These are phyloP conservation scores for Agrotis segetum DNA, from an alignment of 2,888 invertebrate species.

Conservation along the genomic window DNA sequence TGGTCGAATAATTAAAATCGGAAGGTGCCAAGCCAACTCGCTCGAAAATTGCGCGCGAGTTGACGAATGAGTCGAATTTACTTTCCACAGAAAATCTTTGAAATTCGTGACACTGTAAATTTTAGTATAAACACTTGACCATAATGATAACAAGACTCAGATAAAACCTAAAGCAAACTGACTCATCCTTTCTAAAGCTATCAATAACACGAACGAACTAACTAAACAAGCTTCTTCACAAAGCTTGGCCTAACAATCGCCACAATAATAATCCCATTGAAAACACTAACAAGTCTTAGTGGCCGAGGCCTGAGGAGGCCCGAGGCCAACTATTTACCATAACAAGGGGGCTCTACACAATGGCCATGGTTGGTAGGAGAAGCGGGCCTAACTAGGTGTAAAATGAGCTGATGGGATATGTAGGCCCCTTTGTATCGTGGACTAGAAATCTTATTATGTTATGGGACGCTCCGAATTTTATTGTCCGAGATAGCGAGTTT, in stretches of 20 bases:
- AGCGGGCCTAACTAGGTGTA: slow-evolving; percentile 85
- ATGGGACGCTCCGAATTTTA: slow-evolving; percentile 41
- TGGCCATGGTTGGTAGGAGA: slow-evolving; percentile 64
- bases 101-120: too few relatives aligned
- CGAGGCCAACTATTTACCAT: slow-evolving; percentile 83
- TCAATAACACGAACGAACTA: slow-evolving; percentile 38
- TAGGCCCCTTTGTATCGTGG: slow-evolving; percentile 68
- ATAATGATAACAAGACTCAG: neutral
- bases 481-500: slow-evolving; percentile 46
- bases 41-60: too few relatives aligned
- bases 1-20: too few relatives aligned
- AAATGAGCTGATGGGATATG: slow-evolving; percentile 75
- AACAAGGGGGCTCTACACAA: slow-evolving; percentile 79
- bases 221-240: slow-evolving; percentile 36
- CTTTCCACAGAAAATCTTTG: neutral
- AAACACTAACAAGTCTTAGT: slow-evolving; percentile 71
- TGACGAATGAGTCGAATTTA: too few relatives aligned
- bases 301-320: slow-evolving; percentile 72
- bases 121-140: neutral
- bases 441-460: slow-evolving; percentile 63
- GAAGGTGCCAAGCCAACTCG: too few relatives aligned
- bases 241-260: slow-evolving; percentile 58
- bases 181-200: slow-evolving; percentile 30
- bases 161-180: slow-evolving; percentile 8
- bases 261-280: slow-evolving; percentile 73